phyloP scores from a whole-genome alignment of 2,797 vertebrate species.

The Stomatorhinus walkeri region DNA sequence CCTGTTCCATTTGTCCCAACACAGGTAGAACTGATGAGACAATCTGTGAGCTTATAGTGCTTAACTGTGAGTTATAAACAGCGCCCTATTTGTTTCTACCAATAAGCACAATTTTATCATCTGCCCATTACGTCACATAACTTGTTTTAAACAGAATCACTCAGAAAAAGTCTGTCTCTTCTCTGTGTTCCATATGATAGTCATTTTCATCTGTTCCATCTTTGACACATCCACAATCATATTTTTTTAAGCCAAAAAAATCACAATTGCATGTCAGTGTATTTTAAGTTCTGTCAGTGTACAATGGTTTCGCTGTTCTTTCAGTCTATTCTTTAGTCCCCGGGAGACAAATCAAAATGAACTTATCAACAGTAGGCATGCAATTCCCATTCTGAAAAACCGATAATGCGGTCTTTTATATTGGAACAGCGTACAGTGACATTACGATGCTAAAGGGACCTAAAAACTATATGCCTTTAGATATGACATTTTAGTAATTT shows the following conservation, averaged over 20 bases:
- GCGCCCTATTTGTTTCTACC: neutral
- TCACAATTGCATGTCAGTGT: neutral
- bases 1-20: constrained; percentile 22
- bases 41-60: constrained; percentile 16
- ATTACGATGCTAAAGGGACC: neutral
- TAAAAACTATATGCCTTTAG: neutral
- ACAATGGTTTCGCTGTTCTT: neutral
- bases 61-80: neutral
- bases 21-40: constrained; percentile 13
- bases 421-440: neutral
- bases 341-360: constrained; percentile 4
- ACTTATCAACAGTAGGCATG: neutral
- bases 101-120: neutral
- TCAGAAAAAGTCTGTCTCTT: neutral
- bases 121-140: neutral
- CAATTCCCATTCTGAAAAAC: neutral
- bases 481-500: neutral
- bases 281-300: neutral
- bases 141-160: neutral
- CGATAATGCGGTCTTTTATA: neutral
- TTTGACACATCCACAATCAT: neutral
- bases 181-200: neutral
- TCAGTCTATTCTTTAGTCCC: neutral
- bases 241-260: neutral
- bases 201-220: neutral